phyloP scores from a whole-genome alignment of 1,140 invertebrate species.

The Colletes gigas region DNA sequence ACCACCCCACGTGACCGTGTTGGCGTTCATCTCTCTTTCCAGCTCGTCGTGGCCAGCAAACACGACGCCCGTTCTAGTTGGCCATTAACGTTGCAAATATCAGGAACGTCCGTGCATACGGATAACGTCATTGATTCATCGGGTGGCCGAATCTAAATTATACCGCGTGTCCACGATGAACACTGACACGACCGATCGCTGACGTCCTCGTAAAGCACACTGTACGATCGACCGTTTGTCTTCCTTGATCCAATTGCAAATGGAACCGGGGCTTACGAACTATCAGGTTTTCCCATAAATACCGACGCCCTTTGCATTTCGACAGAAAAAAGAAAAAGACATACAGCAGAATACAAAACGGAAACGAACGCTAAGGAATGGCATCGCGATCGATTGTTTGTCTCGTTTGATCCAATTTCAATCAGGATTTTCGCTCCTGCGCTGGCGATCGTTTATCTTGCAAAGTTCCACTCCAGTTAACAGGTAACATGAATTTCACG shows the following conservation, averaged over 20 bases:
- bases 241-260: conserved; percentile 63
- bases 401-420: conserved; percentile 65
- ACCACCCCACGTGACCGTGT: conserved; percentile 70
- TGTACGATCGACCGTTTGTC: conserved; percentile 57
- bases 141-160: conserved; percentile 33
- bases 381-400: conserved; percentile 57
- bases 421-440: conserved; percentile 53
- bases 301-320: conserved; percentile 18
- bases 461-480: conserved; percentile 53
- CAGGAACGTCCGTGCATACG: neutral
- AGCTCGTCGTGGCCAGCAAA: neutral
- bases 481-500: conserved; percentile 36
- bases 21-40: conserved; percentile 41
- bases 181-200: conserved; percentile 20
- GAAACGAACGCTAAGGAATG: conserved; percentile 9
- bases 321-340: neutral
- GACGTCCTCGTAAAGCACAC: conserved; percentile 39
- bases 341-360: neutral
- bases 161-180: conserved; percentile 30
- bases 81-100: conserved; percentile 39
- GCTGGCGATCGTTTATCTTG: conserved; percentile 58
- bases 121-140: conserved; percentile 51
- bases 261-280: neutral
- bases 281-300: conserved; percentile 38
- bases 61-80: neutral